These are phyloP conservation scores for Lepus timidus DNA, from an alignment of 2,113 vertebrate genomes.

Conservation along the genomic window DNA sequence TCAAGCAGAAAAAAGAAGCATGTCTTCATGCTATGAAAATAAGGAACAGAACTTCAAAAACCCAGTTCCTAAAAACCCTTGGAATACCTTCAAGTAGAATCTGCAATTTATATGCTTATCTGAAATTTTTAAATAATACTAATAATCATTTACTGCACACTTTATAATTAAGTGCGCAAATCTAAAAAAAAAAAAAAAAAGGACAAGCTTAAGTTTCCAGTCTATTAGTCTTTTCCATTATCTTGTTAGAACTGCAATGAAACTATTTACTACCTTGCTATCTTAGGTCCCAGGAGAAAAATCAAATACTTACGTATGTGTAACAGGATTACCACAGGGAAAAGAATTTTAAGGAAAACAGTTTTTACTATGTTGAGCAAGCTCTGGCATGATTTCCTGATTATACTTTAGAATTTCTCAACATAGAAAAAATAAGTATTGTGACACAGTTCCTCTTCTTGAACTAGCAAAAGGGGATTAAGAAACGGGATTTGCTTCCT, in stretches of 20 bases:
- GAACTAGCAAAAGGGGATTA: not conserved
- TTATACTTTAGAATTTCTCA: not conserved
- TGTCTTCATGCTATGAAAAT: conserved; percentile 13
- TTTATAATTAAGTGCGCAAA: conserved; percentile 3
- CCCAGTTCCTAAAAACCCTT: not conserved
- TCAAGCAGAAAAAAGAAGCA: conserved; percentile 32
- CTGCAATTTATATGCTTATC: not conserved
- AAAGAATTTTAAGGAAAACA: conserved; percentile 37
- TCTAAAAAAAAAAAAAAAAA: conserved; percentile 13
- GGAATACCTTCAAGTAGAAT: not conserved
- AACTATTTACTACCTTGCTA: conserved; percentile 16
- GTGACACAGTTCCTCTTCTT: not conserved
- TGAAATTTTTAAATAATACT: conserved; percentile 25
- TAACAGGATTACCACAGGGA: not conserved
- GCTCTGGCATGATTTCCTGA: conserved; percentile 25
- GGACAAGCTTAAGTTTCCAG: not conserved
- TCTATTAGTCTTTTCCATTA: not conserved
- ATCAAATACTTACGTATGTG: not conserved
- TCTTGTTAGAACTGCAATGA: conserved; percentile 5
- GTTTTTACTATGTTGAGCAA: conserved; percentile 14
- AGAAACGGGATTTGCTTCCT: not conserved
- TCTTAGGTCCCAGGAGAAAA: not conserved
- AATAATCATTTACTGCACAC: not conserved
- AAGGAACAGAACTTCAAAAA: conserved; percentile 42
- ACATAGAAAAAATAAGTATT: not conserved